These are phyloP conservation scores for Rhopalosiphum maidis DNA, from an alignment of 1,140 invertebrate species.

Conservation along the genomic window DNA sequence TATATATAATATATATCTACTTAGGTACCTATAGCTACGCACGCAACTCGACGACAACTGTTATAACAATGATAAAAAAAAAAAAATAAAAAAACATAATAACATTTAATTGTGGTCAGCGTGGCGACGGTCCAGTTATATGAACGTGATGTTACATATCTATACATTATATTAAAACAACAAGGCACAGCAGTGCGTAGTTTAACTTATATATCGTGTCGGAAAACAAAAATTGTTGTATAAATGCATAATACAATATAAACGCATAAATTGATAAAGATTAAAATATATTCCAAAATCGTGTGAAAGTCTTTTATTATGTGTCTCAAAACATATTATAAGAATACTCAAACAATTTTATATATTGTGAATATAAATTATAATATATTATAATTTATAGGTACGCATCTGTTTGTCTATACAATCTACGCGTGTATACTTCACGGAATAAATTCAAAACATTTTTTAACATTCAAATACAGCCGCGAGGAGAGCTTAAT, in stretches of 20 bases:
- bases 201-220: not conserved
- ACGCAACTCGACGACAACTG: not conserved
- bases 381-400: not conserved
- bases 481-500: not conserved
- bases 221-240: not conserved
- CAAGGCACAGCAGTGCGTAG: not conserved
- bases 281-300: not conserved
- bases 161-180: not conserved
- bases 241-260: not conserved
- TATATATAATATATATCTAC: not conserved
- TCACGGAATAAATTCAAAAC: not conserved
- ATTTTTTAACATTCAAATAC: not conserved
- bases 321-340: not conserved
- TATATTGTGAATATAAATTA: not conserved
- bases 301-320: not conserved
- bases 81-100: not conserved
- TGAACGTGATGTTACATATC: not conserved
- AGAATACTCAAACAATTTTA: not conserved
- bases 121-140: not conserved
- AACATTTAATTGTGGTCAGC: not conserved
- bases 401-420: not conserved
- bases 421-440: not conserved
- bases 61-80: conserved; percentile 5
- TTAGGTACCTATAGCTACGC: not conserved
- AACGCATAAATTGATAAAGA: not conserved